Evolutionary conservation across 2,797 vertebrate species (phyloP), one percentile per base, ranked within the genome.

Genomic region (Garrulus glandarius): DNA sequence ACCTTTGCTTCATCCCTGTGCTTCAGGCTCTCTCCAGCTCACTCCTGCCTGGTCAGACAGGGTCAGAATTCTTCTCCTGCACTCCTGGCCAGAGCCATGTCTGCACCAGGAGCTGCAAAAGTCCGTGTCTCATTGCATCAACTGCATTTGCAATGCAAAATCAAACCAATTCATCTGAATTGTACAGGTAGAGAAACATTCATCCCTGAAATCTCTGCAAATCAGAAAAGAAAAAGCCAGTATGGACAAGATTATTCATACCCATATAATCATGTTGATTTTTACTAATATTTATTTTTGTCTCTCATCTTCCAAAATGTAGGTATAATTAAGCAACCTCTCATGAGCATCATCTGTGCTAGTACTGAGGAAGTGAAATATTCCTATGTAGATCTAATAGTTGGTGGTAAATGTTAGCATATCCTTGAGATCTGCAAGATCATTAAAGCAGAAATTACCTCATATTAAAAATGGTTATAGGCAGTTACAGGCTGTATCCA

Each of bases 261-360:
- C 4, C 27, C 23, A 0, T 61, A 27, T 63, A 90, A 88, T 13
- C 26, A 70, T 50, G 36, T n/a, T 92, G 22, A 26, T 78, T 89
- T 55, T 10, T 84, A 91, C 22, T 46, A 71, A 64, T 74, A 72
- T 74, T 93, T 90, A 55, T 91, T 84, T 94, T 89, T 91, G n/a
- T 52, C 47, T 53, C 76, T 86, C 55, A 21, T 69, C 50, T 87
- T 92, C 55, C 17, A 67, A 90, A 92, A 72, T 36, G 39, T 56
- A 81, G 43, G 52, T 52, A 44, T 84, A 95, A 95, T 88, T 92
- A 90, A 72, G 24, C 43, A 94, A 79, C 19, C 20, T 53, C 88
- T 92, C 59, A 59, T 34, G 70, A 79, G 65, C 55, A 93, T 84
- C 72, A 44, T 32, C 52, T 92, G 32, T 69, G 32, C 56, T 72